Evolutionary conservation across 1,140 invertebrate genomes (phyloP).

Genomic region (Drosophila dunni): DNA sequence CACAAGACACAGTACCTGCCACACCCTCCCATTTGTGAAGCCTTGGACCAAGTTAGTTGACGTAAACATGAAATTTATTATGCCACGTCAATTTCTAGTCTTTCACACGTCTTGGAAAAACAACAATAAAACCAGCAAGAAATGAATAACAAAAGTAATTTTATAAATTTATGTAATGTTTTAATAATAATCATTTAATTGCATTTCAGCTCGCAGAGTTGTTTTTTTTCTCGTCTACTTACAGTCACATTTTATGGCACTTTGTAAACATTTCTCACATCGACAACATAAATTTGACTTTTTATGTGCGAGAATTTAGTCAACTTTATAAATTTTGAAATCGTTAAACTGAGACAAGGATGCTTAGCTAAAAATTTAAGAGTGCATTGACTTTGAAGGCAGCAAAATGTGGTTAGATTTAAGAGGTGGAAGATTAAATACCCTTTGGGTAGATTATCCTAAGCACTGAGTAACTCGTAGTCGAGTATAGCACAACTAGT

Average conservation of each 20-base stretch:
- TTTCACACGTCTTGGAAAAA: conserved; percentile 36
- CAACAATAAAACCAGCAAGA: conserved; percentile 33
- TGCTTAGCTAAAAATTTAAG: background rate
- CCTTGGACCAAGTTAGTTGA: conserved; percentile 59
- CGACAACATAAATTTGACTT: conserved; percentile 29
- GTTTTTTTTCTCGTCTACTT: conserved; percentile 8
- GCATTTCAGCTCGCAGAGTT: background rate
- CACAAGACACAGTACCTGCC: conserved; percentile 5
- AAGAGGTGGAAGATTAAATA: background rate
- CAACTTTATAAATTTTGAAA: conserved; percentile 8
- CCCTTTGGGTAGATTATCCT: background rate
- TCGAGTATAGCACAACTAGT: background rate
- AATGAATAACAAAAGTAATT: conserved; percentile 44
- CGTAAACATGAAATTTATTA: conserved; percentile 29
- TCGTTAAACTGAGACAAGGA: background rate
- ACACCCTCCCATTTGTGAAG: conserved; percentile 17
- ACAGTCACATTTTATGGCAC: conserved; percentile 44
- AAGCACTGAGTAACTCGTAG: background rate
- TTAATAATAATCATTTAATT: conserved; percentile 38
- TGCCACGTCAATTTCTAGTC: conserved; percentile 10
- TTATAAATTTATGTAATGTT: conserved; percentile 42
- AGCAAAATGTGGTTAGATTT: background rate
- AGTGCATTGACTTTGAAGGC: conserved; percentile 7
- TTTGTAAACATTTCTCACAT: conserved; percentile 40
- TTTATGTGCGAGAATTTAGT: conserved; percentile 11